Base-by-base conservation (phyloP, 2,797 vertebrate genomes). In the Acanthurus tractus region DNA sequence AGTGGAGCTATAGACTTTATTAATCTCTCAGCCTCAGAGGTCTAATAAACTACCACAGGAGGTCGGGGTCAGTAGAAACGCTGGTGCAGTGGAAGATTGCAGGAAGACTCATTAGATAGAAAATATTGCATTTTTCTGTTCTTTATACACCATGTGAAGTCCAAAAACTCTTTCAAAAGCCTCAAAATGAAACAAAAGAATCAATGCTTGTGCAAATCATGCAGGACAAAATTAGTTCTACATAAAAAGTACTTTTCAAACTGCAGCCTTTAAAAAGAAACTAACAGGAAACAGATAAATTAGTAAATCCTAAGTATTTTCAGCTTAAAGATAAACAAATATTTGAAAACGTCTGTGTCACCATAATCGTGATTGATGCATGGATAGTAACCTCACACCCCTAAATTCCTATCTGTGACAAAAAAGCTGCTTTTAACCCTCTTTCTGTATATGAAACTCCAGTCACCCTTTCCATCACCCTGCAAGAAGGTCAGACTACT, bases 21-120 rank as follows among this genome's bases (percentile, higher is more conserved):
- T 94, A 91, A 93, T 91, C 87, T 83, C 70, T 87, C 78, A 78
- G 85, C 88, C 85, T 84, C 66, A n/a, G 88, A 83, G 91, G 85
- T 78, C 86, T 83, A 78, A 77, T 87, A 88, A 89, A 89, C 82
- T 80, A 85, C 78, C 2, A 20, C 78, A 66, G 72, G 78, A 80
- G 81, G 77, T 84, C 75, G 69, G 79, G 84, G 83, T 86, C 65
- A 73, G 55, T 23, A 54, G 55, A 50, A 64, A 70, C 49, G n/a
- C 83, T 57, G 64, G 18, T 48, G 17, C 53, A 20, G 15, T 63
- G 38, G 67, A 68, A 54, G 67, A 70, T 70, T 68, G 44, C 23
- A 67, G 3, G 8, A 81, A 63, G 45, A 72, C 63, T 86, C 23
- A 68, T 81, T 63, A 23, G 42, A 73, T 61, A 61, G 58, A 34